A percentile compares a stretch with the other conserved stretches of the same genome.
Evolutionary conservation across 2,888 invertebrate species (phyloP).

Genomic region (Piscicola geometra): DNA sequence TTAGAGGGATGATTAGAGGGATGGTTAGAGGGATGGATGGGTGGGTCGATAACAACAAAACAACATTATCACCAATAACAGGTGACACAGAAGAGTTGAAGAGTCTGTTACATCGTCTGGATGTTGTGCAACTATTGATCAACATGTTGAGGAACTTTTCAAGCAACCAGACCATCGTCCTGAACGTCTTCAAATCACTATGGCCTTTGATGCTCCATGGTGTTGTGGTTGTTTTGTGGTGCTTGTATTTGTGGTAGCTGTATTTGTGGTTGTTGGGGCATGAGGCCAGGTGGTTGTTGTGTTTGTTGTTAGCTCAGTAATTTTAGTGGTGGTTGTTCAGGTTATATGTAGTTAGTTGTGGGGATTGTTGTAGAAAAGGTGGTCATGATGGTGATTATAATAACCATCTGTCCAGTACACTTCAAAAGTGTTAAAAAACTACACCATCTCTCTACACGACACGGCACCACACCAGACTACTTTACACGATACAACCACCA

Average conservation of each 20-base stretch:
- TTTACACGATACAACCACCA: too few relatives aligned
- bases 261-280: neutral
- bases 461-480: too few relatives aligned
- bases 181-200: constrained; percentile 14
- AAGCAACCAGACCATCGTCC: neutral
- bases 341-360: neutral
- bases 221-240: neutral
- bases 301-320: neutral
- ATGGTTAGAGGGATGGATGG: too few relatives aligned
- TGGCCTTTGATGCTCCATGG: constrained; percentile 28
- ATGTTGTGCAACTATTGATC: neutral
- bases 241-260: neutral
- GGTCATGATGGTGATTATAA: too few relatives aligned
- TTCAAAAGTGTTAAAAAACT: too few relatives aligned
- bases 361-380: too few relatives aligned
- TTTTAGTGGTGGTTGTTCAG: neutral
- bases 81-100: too few relatives aligned
- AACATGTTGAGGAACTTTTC: constrained; percentile 23
- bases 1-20: too few relatives aligned
- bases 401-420: too few relatives aligned
- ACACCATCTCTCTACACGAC: too few relatives aligned
- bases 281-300: neutral
- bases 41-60: too few relatives aligned
- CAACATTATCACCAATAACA: too few relatives aligned
- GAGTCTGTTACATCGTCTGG: neutral